Conservation (phyloP, 2,113 vertebrate genomes). For the Ailuropoda melanoleuca region DNA sequence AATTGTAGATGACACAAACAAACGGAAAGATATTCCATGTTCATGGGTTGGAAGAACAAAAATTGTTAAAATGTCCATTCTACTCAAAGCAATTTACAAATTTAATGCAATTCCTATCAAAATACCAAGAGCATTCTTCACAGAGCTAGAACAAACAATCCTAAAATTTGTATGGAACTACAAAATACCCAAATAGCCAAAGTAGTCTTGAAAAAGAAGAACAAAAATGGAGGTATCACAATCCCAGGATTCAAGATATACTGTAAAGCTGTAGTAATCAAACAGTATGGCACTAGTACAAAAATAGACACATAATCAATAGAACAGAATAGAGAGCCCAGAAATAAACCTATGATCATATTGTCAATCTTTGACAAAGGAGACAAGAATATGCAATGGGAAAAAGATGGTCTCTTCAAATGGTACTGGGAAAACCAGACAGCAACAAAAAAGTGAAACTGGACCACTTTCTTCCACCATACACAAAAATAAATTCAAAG, state of each 20-base stretch:
- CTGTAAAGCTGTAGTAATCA: not conserved
- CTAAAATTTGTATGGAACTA: not conserved
- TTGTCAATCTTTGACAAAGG: not conserved
- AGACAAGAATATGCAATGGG: not conserved
- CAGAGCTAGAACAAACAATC: not conserved
- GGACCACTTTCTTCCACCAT: not conserved
- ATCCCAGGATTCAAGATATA: not conserved
- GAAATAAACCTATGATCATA: not conserved
- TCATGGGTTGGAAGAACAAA: not conserved
- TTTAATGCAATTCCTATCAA: not conserved
- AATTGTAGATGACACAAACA: not conserved
- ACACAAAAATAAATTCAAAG: not conserved
- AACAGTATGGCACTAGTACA: not conserved
- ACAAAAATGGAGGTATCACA: not conserved
- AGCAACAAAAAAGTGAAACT: not conserved
- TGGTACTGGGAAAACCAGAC: not conserved
- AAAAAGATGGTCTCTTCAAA: not conserved
- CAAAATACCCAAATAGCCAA: not conserved
- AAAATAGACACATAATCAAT: not conserved
- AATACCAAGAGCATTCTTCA: not conserved
- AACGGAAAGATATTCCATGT: not conserved
- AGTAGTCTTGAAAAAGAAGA: not conserved
- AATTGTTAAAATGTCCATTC: not conserved
- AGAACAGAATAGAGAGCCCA: not conserved
- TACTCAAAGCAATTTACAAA: not conserved